Evolutionary conservation across 2,113 vertebrate genomes (phyloP).

Genomic region (Microtus richardsoni): DNA sequence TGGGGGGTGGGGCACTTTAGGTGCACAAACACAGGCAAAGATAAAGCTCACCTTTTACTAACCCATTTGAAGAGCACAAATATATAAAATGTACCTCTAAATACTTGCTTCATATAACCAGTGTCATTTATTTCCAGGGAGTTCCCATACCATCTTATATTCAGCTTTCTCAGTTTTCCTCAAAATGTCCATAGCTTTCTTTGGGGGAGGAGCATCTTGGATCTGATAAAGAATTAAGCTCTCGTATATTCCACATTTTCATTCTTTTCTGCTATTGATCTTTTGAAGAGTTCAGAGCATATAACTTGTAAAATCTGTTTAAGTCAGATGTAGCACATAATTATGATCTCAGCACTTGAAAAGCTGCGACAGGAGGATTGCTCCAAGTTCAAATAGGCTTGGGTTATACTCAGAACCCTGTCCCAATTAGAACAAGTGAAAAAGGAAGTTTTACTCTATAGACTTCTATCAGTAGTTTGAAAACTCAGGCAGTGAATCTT

Average conservation of each 20-base stretch:
- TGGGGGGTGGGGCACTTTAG: too few relatives aligned
- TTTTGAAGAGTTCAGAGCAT: slow-evolving; percentile 30
- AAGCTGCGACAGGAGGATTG: background rate
- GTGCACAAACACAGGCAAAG: background rate
- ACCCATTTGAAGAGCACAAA: slow-evolving; percentile 21
- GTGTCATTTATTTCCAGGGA: background rate
- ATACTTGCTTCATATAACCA: background rate
- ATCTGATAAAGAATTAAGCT: slow-evolving; percentile 9
- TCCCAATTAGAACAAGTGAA: background rate
- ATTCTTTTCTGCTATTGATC: background rate
- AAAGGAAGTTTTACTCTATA: background rate
- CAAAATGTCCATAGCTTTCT: background rate
- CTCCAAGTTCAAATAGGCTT: background rate
- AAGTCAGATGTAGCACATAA: background rate
- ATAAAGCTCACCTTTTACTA: background rate
- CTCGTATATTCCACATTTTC: background rate
- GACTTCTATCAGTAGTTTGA: background rate
- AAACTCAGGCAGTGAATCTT: background rate
- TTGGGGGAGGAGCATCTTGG: background rate
- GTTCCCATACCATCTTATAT: background rate
- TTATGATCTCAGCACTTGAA: background rate
- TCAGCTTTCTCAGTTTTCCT: background rate
- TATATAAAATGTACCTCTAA: background rate
- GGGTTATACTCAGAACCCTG: background rate
- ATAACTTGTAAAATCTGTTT: background rate